Conservation (phyloP, 2,797 vertebrate genomes). For the Chloroceryle amazona region DNA sequence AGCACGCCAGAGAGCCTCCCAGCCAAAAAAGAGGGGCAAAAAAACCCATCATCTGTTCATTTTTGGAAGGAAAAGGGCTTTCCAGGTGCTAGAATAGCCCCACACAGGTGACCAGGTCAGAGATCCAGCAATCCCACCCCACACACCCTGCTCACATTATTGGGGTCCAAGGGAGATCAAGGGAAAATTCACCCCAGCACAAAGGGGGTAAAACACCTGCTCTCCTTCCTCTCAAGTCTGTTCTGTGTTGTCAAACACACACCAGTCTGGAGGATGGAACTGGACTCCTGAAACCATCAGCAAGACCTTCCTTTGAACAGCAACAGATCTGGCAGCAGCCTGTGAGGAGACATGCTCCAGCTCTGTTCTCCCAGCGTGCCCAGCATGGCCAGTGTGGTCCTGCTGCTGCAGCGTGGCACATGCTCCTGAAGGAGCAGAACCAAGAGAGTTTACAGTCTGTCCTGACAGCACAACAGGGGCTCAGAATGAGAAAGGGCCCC, state of each 20-base stretch:
- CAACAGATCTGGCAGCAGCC: neutral
- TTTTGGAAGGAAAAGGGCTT: neutral
- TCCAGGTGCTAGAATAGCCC: neutral
- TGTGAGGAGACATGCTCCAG: rapidly evolving
- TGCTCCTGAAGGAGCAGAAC: neutral
- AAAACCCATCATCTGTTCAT: neutral
- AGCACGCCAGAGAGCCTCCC: rapidly evolving
- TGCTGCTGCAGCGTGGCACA: rapidly evolving
- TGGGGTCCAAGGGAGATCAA: neutral
- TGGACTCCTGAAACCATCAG: no score
- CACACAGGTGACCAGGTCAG: neutral
- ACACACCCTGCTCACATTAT: rapidly evolving
- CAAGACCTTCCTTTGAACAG: neutral
- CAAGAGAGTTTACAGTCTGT: neutral
- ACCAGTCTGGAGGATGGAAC: no score
- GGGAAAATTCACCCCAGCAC: neutral
- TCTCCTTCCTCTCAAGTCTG: neutral
- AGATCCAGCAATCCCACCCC: no score
- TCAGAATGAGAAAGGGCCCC: neutral
- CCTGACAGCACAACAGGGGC: neutral
- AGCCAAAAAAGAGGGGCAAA: no score
- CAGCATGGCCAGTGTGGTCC: neutral
- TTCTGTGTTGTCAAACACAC: neutral
- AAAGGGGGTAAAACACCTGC: neutral
- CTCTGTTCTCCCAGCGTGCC: neutral